Conservation (phyloP, 2,888 invertebrate genomes). For the Xanthostigma xanthostigma region DNA sequence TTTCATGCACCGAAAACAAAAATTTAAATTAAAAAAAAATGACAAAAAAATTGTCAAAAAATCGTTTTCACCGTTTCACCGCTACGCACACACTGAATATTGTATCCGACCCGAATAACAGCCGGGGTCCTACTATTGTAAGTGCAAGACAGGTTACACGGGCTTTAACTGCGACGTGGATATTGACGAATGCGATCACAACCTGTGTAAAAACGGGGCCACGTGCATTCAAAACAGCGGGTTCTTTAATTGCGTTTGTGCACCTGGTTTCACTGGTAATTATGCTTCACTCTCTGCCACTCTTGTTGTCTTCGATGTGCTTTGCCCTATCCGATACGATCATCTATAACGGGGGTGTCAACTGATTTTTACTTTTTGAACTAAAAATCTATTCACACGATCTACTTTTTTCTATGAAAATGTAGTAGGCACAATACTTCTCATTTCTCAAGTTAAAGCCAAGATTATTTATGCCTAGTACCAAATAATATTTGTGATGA, state of each 20-base stretch:
- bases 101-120: constrained; percentile 20
- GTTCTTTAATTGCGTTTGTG: constrained; percentile 42
- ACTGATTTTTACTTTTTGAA: no score
- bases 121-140: constrained; percentile 46
- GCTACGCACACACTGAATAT: background rate
- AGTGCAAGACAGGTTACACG: constrained; percentile 53
- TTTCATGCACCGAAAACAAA: constrained; percentile 11
- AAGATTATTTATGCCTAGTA: no score
- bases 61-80: no score
- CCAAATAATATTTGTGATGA: no score
- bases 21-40: constrained; percentile 4
- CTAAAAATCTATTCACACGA: no score
- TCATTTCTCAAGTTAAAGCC: no score
- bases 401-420: no score
- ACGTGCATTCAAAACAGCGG: constrained; percentile 38
- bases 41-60: background rate
- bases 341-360: no score
- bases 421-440: no score
- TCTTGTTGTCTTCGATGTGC: background rate
- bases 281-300: background rate
- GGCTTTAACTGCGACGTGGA: constrained; percentile 41
- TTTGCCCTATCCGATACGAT: no score
- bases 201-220: constrained; percentile 50
- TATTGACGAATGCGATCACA: constrained; percentile 37
- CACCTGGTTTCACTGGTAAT: constrained; percentile 40